Conservation (phyloP, 2,888 invertebrate species). For the Ceramica pisi region DNA sequence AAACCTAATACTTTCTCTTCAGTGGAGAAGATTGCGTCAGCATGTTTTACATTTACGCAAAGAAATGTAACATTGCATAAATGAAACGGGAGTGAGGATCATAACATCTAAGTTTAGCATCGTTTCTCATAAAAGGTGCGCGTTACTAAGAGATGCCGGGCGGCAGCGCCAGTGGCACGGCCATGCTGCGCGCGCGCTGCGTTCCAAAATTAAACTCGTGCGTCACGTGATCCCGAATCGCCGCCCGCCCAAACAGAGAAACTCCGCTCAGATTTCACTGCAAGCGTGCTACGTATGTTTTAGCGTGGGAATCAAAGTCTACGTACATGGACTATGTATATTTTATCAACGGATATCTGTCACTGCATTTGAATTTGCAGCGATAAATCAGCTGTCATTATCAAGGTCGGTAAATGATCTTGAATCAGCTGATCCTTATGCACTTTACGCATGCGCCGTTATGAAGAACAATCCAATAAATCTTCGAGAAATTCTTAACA, state of each 20-base stretch:
- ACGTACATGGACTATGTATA: slow-evolving; percentile 53
- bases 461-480: slow-evolving; percentile 39
- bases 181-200: slow-evolving; percentile 84
- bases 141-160: slow-evolving; percentile 83
- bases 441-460: slow-evolving; percentile 47
- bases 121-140: slow-evolving; percentile 88
- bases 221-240: slow-evolving; percentile 86
- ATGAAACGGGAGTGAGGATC: slow-evolving; percentile 72
- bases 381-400: slow-evolving; percentile 79
- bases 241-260: slow-evolving; percentile 91
- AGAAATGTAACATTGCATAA: slow-evolving; percentile 66
- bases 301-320: slow-evolving; percentile 69
- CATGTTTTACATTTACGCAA: slow-evolving; percentile 30
- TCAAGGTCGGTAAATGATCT: slow-evolving; percentile 80
- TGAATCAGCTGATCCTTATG: slow-evolving; percentile 73
- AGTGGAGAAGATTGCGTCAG: slow-evolving; percentile 8
- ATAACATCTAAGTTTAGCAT: slow-evolving; percentile 86
- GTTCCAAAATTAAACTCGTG: slow-evolving; percentile 86
- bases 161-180: slow-evolving; percentile 79
- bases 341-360: slow-evolving; percentile 60
- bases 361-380: slow-evolving; percentile 61
- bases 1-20: slow-evolving; percentile 14
- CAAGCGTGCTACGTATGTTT: slow-evolving; percentile 74
- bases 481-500: slow-evolving; percentile 24
- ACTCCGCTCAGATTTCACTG: slow-evolving; percentile 89